These are phyloP conservation scores for Tipula unca DNA, from an alignment of 2,888 invertebrate species.

Conservation along the genomic window DNA sequence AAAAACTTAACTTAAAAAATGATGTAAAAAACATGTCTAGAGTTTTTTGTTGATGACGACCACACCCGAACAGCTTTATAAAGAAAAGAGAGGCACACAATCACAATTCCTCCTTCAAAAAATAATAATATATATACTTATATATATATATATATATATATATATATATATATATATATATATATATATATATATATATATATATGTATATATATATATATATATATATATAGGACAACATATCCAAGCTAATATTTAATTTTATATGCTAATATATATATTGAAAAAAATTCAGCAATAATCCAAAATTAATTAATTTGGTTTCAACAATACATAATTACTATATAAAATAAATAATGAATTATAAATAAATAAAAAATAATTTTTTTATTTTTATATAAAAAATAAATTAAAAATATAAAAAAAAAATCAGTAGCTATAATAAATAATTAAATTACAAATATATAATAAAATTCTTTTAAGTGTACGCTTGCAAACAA, in stretches of 20 bases:
- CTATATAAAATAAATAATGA: neutral
- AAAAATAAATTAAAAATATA: neutral
- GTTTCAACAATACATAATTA: neutral
- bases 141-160: too few relatives aligned
- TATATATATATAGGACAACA: neutral
- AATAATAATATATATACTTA: too few relatives aligned
- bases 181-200: too few relatives aligned
- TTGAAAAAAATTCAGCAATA: neutral
- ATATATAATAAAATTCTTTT: neutral
- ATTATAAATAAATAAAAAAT: neutral
- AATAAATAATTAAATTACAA: neutral
- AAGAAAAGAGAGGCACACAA: neutral
- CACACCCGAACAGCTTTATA: neutral
- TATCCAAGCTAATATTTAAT: neutral
- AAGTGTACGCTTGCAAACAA: neutral
- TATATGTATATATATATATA: too few relatives aligned
- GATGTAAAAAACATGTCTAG: neutral
- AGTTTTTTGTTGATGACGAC: neutral
- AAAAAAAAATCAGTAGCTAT: neutral
- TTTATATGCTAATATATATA: neutral
- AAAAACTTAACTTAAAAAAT: neutral
- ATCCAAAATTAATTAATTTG: neutral
- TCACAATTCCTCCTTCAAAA: neutral
- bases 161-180: too few relatives aligned
- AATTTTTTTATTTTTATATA: neutral